Evolutionary conservation across 2,888 invertebrate genomes (phyloP).

Genomic region (Himalopsyche anomala): DNA sequence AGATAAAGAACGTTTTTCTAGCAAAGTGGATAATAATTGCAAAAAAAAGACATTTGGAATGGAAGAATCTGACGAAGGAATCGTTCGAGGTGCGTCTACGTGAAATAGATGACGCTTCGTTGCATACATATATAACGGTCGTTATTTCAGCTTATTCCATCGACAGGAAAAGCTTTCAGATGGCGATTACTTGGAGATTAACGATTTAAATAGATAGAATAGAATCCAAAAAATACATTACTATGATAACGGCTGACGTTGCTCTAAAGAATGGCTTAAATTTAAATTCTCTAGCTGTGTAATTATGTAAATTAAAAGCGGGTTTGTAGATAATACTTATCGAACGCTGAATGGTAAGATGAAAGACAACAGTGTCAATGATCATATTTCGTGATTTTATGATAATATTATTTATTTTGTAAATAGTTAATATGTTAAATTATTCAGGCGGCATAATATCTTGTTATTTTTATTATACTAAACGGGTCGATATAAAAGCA

Average conservation of each 20-base stretch:
- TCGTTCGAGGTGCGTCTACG: neutral
- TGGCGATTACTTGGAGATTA: conserved; percentile 11
- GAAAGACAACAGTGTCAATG: conserved; percentile 18
- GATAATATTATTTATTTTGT: conserved; percentile 14
- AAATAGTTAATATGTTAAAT: neutral
- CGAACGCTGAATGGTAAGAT: neutral
- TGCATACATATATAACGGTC: conserved; percentile 39
- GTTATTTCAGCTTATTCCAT: conserved; percentile 27
- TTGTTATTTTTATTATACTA: neutral
- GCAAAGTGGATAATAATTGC: conserved; percentile 40
- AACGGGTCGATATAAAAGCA: neutral
- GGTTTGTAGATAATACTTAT: neutral
- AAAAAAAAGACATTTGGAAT: conserved; percentile 37
- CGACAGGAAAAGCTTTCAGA: conserved; percentile 35
- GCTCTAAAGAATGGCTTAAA: conserved; percentile 1
- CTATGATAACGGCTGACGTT: conserved; percentile 19
- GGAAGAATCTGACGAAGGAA: conserved; percentile 25
- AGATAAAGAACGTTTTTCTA: conserved; percentile 29
- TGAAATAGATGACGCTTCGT: neutral
- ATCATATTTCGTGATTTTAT: conserved; percentile 3
- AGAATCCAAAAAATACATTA: conserved; percentile 28
- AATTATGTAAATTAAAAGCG: conserved; percentile 11
- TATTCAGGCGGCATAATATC: neutral
- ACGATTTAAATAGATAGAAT: conserved; percentile 28
- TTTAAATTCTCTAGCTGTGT: conserved; percentile 2